A percentile compares a stretch with the other conserved stretches of the same genome.
Conservation (phyloP, 2,113 vertebrate species). For the Anhinga rufa region DNA sequence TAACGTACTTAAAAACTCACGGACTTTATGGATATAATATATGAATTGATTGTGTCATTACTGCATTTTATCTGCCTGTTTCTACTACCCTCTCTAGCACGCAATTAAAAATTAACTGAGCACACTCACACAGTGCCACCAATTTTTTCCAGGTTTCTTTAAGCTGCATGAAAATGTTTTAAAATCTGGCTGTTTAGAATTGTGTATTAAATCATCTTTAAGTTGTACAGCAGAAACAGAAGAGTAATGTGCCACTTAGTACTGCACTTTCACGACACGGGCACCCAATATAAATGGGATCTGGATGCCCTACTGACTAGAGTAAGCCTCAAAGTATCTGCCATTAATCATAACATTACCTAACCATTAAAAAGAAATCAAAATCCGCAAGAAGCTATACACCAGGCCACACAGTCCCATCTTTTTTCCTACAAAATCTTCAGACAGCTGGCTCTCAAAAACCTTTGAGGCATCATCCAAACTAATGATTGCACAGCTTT, state of each 20-base stretch:
- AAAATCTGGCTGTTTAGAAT: neutral
- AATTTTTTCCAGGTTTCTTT: neutral
- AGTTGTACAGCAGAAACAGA: neutral
- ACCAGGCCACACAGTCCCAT: neutral
- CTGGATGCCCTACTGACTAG: neutral
- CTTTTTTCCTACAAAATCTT: neutral
- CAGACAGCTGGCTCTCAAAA: neutral
- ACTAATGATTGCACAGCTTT: neutral
- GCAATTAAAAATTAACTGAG: slow-evolving; percentile 16
- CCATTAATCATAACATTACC: neutral
- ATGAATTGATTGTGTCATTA: neutral
- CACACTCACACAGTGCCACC: neutral
- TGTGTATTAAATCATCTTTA: neutral
- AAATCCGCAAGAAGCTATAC: neutral
- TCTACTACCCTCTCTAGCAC: neutral
- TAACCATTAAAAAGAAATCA: neutral
- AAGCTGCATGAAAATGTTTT: neutral
- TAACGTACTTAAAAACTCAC: too few relatives aligned
- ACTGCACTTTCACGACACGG: neutral
- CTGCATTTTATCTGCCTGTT: neutral
- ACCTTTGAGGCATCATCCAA: neutral
- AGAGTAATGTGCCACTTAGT: neutral
- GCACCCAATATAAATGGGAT: neutral
- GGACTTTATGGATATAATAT: neutral
- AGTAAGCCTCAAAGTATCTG: neutral